These are phyloP conservation scores for Psilopogon haemacephalus DNA, from an alignment of 2,113 vertebrate species.

Conservation along the genomic window DNA sequence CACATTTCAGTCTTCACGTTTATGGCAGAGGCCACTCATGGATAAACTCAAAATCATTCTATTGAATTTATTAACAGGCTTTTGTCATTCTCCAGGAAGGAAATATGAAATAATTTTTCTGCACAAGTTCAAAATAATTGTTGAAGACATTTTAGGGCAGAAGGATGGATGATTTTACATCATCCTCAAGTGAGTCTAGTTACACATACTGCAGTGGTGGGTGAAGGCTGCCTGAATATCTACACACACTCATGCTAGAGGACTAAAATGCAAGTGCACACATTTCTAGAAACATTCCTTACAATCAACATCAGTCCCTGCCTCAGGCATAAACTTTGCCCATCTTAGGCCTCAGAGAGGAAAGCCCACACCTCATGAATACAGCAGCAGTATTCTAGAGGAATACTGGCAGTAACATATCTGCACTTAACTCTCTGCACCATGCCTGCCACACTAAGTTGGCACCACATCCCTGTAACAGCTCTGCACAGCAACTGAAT, in stretches of 20 bases:
- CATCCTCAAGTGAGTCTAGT: too few species aligned
- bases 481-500: background rate
- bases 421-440: background rate
- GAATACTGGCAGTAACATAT: background rate
- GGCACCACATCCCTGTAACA: fast-evolving
- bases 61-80: background rate
- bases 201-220: background rate
- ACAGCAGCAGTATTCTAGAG: background rate
- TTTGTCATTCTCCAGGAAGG: background rate
- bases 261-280: background rate
- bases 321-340: background rate
- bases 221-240: background rate
- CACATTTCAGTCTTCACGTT: background rate
- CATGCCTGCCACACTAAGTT: fast-evolving
- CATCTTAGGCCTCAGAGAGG: background rate
- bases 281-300: background rate
- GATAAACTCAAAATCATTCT: background rate
- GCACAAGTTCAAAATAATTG: background rate
- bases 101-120: background rate
- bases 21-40: background rate
- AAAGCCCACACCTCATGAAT: background rate
- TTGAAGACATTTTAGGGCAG: background rate
- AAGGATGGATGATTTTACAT: background rate
- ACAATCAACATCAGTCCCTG: background rate
- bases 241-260: fast-evolving